Conservation (phyloP, 2,113 vertebrate genomes). For the Equus przewalskii region DNA sequence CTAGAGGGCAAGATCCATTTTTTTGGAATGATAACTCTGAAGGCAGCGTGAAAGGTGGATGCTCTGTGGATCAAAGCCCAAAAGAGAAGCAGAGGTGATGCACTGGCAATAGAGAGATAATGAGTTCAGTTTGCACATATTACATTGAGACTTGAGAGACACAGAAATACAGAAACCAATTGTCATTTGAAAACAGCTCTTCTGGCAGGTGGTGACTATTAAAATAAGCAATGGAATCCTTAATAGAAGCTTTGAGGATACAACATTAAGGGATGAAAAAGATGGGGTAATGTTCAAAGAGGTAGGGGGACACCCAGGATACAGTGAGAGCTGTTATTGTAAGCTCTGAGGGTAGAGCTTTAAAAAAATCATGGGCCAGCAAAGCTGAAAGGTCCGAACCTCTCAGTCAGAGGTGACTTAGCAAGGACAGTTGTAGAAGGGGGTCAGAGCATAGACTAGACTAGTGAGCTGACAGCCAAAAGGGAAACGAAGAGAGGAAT, state of each 20-base stretch:
- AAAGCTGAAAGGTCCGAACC: neutral
- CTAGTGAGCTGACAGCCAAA: neutral
- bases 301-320: fast-evolving
- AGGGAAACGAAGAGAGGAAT: neutral
- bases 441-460: neutral
- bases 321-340: neutral
- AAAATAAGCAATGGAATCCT: neutral
- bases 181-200: neutral
- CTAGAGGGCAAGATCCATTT: neutral
- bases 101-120: neutral
- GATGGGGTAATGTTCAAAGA: neutral
- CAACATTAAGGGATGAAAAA: neutral
- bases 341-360: neutral
- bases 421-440: neutral
- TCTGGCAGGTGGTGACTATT: neutral
- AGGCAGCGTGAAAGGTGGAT: neutral
- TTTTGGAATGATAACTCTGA: neutral
- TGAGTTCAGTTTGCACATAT: neutral
- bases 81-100: neutral
- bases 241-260: neutral
- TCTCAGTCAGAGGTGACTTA: neutral
- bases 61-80: neutral
- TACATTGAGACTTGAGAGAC: neutral
- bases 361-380: neutral
- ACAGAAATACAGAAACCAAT: neutral